Percentiles rank a stretch among this genome's conserved stretches.
Evolutionary conservation across 2,888 invertebrate genomes (phyloP).

Genomic region (Macrostomum cliftonense): DNA sequence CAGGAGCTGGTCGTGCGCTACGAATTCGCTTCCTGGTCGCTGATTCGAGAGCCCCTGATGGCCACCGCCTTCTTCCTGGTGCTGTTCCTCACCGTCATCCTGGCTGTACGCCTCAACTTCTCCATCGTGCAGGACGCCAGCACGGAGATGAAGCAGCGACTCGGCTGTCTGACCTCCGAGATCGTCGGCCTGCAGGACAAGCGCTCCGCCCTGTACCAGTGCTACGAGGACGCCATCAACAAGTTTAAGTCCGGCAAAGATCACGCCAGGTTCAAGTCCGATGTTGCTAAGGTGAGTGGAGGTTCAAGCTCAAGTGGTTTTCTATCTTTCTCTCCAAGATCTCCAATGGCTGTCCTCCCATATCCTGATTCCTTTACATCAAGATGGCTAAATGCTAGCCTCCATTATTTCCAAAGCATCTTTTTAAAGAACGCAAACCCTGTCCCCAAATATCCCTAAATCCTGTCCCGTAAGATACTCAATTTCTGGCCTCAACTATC

Average conservation of each 20-base stretch:
- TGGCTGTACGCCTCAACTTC: conserved; percentile 85
- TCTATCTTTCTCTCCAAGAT: too few relatives aligned
- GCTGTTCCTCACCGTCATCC: conserved; percentile 70
- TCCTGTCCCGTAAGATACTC: too few relatives aligned
- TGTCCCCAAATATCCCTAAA: too few relatives aligned
- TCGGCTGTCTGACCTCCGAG: conserved; percentile 42
- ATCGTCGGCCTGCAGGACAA: conserved; percentile 46
- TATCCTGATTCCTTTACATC: too few relatives aligned
- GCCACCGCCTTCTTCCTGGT: conserved; percentile 69
- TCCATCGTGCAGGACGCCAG: conserved; percentile 49
- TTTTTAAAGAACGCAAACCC: too few relatives aligned
- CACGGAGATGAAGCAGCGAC: conserved; percentile 40
- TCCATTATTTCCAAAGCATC: too few relatives aligned
- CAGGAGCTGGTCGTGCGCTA: conserved; percentile 68
- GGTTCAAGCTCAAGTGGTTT: too few relatives aligned
- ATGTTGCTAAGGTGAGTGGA: conserved; percentile 14
- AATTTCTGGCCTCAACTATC: too few relatives aligned
- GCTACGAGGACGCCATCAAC: conserved; percentile 46
- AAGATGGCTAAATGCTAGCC: too few relatives aligned
- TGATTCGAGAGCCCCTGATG: conserved; percentile 79
- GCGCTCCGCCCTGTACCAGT: conserved; percentile 45
- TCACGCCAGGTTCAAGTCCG: conserved; percentile 31
- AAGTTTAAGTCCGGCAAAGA: conserved; percentile 48
- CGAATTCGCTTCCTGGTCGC: conserved; percentile 59
- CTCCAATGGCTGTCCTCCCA: too few relatives aligned